These are phyloP conservation scores for Acanthochromis polyacanthus DNA, from an alignment of 2,113 vertebrate species.

Conservation along the genomic window DNA sequence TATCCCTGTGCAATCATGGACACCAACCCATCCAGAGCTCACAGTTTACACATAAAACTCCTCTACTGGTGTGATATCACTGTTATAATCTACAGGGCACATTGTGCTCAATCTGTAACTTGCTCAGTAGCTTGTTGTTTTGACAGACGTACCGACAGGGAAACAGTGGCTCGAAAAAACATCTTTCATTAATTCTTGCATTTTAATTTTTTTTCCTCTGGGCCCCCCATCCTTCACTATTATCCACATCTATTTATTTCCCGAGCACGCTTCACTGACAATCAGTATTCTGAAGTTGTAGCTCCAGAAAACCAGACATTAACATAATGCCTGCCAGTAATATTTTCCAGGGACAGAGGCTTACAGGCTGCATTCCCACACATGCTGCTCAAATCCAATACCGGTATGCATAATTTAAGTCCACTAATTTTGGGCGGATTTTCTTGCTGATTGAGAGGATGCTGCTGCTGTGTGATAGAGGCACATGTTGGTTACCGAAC, in stretches of 20 bases:
- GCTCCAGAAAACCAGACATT: too few relatives aligned
- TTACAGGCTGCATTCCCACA: not conserved
- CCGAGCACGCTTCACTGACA: too few relatives aligned
- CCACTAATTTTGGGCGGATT: not conserved
- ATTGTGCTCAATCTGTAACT: too few relatives aligned
- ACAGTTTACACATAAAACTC: not conserved
- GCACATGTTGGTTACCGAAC: not conserved
- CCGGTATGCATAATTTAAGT: not conserved
- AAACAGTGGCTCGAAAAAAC: not conserved
- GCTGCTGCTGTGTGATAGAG: not conserved
- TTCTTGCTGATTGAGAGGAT: slow-evolving; percentile 1
- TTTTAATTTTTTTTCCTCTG: not conserved
- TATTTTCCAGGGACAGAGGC: not conserved
- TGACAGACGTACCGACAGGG: too few relatives aligned
- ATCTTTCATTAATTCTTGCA: not conserved
- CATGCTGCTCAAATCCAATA: not conserved
- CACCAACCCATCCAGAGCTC: not conserved
- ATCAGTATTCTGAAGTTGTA: too few relatives aligned
- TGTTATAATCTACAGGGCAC: too few relatives aligned
- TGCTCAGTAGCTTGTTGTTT: too few relatives aligned
- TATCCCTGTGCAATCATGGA: too few relatives aligned
- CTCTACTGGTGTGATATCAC: not conserved
- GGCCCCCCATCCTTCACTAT: not conserved
- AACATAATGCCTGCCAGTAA: too few relatives aligned
- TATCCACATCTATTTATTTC: not conserved